Conservation (phyloP, 2,888 invertebrate species). For the Uropetala carovei region DNA sequence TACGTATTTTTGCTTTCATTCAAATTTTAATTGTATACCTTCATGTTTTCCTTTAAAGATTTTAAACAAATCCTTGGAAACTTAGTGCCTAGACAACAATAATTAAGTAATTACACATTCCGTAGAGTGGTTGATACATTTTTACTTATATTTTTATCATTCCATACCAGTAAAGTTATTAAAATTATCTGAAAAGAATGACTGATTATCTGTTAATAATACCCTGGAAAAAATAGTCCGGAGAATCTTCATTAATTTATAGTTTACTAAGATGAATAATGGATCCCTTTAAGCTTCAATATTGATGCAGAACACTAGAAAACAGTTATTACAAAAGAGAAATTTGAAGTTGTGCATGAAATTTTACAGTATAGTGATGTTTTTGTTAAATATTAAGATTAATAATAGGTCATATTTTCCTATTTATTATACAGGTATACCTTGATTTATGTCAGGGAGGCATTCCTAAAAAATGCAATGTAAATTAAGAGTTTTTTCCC, state of each 20-base stretch:
- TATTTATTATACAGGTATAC: conserved; percentile 10
- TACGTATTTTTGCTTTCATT: not conserved
- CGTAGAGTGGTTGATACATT: conserved; percentile 5
- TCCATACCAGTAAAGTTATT: not conserved
- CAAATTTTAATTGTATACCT: not conserved
- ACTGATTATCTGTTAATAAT: not conserved
- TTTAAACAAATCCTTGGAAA: not conserved
- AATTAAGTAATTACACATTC: conserved; percentile 37
- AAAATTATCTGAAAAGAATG: not conserved
- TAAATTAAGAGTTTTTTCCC: too few relatives aligned
- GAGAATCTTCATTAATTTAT: not conserved
- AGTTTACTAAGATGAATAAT: not conserved
- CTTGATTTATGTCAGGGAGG: too few relatives aligned
- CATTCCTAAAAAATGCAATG: too few relatives aligned
- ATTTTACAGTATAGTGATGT: not conserved
- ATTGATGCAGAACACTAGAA: not conserved
- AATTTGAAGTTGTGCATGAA: not conserved
- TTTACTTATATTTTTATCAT: conserved; percentile 50
- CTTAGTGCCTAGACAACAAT: conserved; percentile 47
- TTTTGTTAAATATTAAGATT: conserved; percentile 9
- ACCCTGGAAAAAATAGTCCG: not conserved
- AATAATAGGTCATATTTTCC: conserved; percentile 4
- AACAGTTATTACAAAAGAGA: not conserved
- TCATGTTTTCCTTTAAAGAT: not conserved
- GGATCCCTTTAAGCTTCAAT: not conserved